phyloP scores from a whole-genome alignment of 2,888 invertebrate genomes.

The Drosophila dives region DNA sequence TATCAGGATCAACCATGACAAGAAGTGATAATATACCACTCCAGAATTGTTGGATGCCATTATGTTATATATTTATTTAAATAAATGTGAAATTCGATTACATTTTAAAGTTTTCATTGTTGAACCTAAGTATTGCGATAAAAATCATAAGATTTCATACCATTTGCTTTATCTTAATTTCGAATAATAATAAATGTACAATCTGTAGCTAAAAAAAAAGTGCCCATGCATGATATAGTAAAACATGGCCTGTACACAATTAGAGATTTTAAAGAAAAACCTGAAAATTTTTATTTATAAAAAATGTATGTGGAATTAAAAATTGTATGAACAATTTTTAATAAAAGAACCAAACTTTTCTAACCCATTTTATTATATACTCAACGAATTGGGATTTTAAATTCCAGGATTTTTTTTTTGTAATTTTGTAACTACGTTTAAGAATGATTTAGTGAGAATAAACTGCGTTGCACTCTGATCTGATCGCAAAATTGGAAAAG shows the following conservation, averaged over 20 bases:
- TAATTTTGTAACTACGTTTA: not conserved
- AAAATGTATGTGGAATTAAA: not conserved
- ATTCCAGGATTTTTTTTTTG: not conserved
- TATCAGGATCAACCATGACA: constrained; percentile 24
- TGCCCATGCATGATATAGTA: constrained; percentile 6
- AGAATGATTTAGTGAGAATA: not conserved
- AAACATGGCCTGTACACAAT: not conserved
- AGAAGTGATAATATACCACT: constrained; percentile 31
- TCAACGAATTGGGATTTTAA: not conserved
- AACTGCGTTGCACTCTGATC: not conserved
- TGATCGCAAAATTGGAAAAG: not conserved
- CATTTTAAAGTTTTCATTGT: constrained; percentile 11
- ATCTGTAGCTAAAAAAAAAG: constrained; percentile 5
- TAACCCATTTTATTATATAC: not conserved
- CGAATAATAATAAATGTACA: constrained; percentile 5
- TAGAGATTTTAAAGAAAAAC: not conserved
- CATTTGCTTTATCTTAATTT: constrained; percentile 14
- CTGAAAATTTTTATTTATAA: not conserved
- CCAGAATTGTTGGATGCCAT: constrained; percentile 22
- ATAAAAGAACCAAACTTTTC: not conserved
- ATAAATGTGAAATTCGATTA: constrained; percentile 16
- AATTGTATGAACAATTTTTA: not conserved
- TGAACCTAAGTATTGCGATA: constrained; percentile 4
- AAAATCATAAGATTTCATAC: not conserved
- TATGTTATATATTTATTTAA: constrained; percentile 22